These are phyloP conservation scores for Zoroaster sp. DNA, from an alignment of 53 echinoderm and acorn worm species.

Conservation along the genomic window DNA sequence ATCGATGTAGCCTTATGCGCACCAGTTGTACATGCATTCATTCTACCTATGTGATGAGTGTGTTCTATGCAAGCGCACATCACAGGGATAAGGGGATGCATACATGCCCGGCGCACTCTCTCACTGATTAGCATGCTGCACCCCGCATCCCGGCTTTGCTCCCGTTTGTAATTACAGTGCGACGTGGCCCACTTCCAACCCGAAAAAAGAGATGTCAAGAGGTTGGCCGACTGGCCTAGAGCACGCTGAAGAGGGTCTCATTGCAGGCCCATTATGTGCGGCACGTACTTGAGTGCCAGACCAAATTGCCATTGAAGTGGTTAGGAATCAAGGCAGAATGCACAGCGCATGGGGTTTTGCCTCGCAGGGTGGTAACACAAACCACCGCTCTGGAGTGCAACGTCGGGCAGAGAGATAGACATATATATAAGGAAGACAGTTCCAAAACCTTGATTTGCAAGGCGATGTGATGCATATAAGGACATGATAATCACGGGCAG, in stretches of 20 bases:
- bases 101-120: background rate
- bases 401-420: background rate
- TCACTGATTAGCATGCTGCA: constrained; percentile 52
- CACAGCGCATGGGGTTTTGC: constrained; percentile 19
- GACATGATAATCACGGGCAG: constrained; percentile 12
- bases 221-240: constrained; percentile 41
- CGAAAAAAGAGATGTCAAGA: constrained; percentile 59
- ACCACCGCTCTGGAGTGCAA: background rate
- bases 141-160: constrained; percentile 8
- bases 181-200: constrained; percentile 55
- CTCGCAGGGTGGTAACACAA: constrained; percentile 37
- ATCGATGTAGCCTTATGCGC: constrained; percentile 6
- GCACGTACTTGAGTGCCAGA: constrained; percentile 58
- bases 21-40: background rate
- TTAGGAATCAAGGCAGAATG: constrained; percentile 16
- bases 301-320: constrained; percentile 60
- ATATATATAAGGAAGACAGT: background rate
- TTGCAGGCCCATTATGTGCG: constrained; percentile 52
- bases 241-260: constrained; percentile 50
- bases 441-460: constrained; percentile 20
- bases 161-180: constrained; percentile 53
- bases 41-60: background rate
- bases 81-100: background rate
- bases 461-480: constrained; percentile 25
- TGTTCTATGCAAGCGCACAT: constrained; percentile 42